These are phyloP conservation scores for Eurystomus glaucurus DNA, from an alignment of 2,797 vertebrate species.

Conservation along the genomic window DNA sequence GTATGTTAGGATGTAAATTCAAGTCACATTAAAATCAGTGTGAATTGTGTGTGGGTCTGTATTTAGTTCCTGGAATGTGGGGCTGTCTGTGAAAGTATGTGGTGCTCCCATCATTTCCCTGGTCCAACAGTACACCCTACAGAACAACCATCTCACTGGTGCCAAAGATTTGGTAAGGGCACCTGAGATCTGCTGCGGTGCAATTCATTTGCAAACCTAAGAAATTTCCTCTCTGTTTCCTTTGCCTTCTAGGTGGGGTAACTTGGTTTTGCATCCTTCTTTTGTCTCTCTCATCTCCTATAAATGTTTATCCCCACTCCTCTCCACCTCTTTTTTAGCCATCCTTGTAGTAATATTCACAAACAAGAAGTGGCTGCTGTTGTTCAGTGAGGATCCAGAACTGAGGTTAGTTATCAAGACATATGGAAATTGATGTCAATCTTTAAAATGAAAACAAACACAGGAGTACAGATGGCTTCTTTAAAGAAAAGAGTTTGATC, in stretches of 20 bases:
- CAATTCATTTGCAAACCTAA: background rate
- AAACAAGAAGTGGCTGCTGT: background rate
- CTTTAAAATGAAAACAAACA: constrained; percentile 32
- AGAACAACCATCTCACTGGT: background rate
- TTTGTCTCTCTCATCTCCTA: background rate
- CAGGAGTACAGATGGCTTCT: background rate
- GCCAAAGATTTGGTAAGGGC: background rate
- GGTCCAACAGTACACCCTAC: background rate
- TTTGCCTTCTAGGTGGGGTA: background rate
- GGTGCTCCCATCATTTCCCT: background rate
- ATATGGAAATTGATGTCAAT: background rate
- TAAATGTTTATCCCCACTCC: background rate
- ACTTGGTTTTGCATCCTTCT: background rate
- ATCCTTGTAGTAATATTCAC: background rate
- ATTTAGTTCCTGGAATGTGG: background rate
- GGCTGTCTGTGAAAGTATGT: background rate
- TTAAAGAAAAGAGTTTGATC: constrained; percentile 1
- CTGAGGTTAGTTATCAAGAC: constrained; percentile 8
- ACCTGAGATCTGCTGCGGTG: background rate
- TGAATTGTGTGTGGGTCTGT: background rate
- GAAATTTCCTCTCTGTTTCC: background rate
- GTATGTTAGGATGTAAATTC: background rate
- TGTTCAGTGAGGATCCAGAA: background rate
- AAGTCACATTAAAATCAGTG: background rate
- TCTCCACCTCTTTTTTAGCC: background rate